phyloP scores from a whole-genome alignment of 1,140 invertebrate species.

The Drosophila bocki region DNA sequence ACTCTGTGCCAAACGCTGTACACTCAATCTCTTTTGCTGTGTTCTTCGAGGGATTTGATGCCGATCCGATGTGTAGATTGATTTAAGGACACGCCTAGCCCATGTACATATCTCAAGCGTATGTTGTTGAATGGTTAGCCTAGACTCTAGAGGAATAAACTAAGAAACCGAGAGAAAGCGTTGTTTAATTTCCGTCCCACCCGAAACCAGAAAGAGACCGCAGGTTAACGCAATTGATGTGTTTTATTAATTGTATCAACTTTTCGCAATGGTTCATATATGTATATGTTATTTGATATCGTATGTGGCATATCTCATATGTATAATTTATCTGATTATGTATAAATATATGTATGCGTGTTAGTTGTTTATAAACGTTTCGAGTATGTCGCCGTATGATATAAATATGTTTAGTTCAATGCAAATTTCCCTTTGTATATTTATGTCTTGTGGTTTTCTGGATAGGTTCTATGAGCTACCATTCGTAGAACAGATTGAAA shows the following conservation, averaged over 20 bases:
- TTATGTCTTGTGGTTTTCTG: slow-evolving; percentile 29
- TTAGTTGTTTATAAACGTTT: slow-evolving; percentile 59
- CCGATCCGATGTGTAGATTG: slow-evolving; percentile 53
- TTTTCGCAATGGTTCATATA: slow-evolving; percentile 67
- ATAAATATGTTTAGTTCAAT: slow-evolving; percentile 54
- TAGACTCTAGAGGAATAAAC: slow-evolving; percentile 37
- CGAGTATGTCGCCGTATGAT: slow-evolving; percentile 49
- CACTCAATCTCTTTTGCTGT: slow-evolving; percentile 53
- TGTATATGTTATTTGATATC: slow-evolving; percentile 67
- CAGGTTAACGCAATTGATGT: slow-evolving; percentile 60
- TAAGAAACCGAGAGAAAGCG: slow-evolving; percentile 2
- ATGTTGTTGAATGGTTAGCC: slow-evolving; percentile 46
- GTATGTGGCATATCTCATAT: slow-evolving; percentile 62
- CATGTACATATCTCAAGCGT: slow-evolving; percentile 41
- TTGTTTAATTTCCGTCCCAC: not conserved
- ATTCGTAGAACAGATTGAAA: slow-evolving; percentile 65
- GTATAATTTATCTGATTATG: slow-evolving; percentile 75
- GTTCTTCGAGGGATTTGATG: slow-evolving; percentile 63
- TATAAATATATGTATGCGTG: slow-evolving; percentile 64
- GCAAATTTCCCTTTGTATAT: slow-evolving; percentile 55
- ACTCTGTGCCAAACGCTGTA: slow-evolving; percentile 29
- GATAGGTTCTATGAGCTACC: slow-evolving; percentile 57
- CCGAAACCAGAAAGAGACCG: not conserved
- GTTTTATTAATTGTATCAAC: slow-evolving; percentile 81
- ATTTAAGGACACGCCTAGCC: slow-evolving; percentile 47